Evolutionary conservation across 2,113 vertebrate genomes (phyloP).

Genomic region (Ophthalmolycus amberensis): DNA sequence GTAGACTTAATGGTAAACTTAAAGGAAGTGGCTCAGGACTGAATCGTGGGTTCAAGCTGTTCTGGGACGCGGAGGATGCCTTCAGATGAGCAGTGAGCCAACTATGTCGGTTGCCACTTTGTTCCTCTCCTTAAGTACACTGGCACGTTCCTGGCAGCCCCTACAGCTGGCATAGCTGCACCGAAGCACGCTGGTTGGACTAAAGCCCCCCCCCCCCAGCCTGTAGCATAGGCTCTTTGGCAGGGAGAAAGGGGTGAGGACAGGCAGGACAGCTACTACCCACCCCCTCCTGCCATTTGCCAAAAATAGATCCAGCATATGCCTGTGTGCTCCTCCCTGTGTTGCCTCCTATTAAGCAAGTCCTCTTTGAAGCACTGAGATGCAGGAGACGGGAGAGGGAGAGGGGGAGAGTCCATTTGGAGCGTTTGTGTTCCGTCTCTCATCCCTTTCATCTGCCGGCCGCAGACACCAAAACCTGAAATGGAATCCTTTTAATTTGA

Average conservation of each 20-base stretch:
- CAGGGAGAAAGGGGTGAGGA: conserved; percentile 50
- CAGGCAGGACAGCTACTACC: conserved; percentile 55
- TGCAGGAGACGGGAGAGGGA: conserved; percentile 21
- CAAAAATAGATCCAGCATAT: conserved; percentile 77
- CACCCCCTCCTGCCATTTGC: conserved; percentile 50
- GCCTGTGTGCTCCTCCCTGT: conserved; percentile 64
- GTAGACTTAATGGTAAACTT: background rate
- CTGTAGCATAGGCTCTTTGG: conserved; percentile 44
- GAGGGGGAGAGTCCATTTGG: conserved; percentile 59
- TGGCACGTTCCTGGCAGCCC: conserved; percentile 62
- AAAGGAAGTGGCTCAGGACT: background rate
- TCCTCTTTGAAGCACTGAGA: conserved; percentile 69
- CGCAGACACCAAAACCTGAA: conserved; percentile 67
- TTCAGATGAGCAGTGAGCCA: conserved; percentile 20
- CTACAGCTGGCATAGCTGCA: conserved; percentile 52
- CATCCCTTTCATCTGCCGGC: conserved; percentile 56
- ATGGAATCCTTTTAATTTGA: conserved; percentile 74
- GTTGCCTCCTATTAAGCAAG: conserved; percentile 71
- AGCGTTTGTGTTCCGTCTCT: conserved; percentile 56
- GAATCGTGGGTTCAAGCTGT: conserved; percentile 13
- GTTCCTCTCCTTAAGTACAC: conserved; percentile 39
- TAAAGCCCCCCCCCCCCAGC: conserved; percentile 24
- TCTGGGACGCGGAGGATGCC: conserved; percentile 10
- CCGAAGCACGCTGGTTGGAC: conserved; percentile 51
- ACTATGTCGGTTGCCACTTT: conserved; percentile 44